phyloP scores from a whole-genome alignment of 2,797 vertebrate species.

The Lophius americanus region DNA sequence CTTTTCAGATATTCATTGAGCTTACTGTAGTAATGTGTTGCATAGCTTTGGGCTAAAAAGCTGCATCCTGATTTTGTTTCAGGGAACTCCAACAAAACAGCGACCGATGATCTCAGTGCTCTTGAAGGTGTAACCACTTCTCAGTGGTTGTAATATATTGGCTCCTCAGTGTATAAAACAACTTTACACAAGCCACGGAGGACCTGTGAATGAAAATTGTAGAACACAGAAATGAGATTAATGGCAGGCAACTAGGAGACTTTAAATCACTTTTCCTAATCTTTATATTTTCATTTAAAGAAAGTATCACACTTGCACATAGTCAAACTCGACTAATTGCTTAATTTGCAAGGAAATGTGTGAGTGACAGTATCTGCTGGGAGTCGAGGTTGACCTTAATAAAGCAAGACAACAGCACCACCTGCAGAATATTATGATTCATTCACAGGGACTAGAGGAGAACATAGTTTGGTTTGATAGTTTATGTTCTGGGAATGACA shows the following conservation, averaged over 20 bases:
- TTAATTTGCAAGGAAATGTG: background rate
- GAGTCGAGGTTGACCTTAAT: background rate
- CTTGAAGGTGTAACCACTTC: too few relatives aligned
- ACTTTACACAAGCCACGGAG: background rate
- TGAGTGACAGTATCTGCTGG: background rate
- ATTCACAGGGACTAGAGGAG: background rate
- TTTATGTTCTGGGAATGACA: too few relatives aligned
- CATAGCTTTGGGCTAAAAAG: too few relatives aligned
- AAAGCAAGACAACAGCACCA: slow-evolving; percentile 3
- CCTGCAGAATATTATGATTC: background rate
- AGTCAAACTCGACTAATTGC: background rate
- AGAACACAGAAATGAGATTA: background rate
- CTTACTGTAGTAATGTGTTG: too few relatives aligned
- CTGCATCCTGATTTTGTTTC: too few relatives aligned
- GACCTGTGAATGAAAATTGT: background rate
- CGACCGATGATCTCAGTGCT: too few relatives aligned
- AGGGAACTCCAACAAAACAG: too few relatives aligned
- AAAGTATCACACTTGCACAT: background rate
- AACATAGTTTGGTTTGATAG: too few relatives aligned
- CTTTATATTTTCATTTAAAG: background rate
- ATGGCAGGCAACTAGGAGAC: background rate
- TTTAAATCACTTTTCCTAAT: background rate
- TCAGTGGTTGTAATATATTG: too few relatives aligned
- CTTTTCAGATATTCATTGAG: too few relatives aligned
- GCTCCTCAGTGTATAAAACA: too few relatives aligned